Evolutionary conservation across 2,113 vertebrate species (phyloP).

Genomic region (Cephalophus harveyi): DNA sequence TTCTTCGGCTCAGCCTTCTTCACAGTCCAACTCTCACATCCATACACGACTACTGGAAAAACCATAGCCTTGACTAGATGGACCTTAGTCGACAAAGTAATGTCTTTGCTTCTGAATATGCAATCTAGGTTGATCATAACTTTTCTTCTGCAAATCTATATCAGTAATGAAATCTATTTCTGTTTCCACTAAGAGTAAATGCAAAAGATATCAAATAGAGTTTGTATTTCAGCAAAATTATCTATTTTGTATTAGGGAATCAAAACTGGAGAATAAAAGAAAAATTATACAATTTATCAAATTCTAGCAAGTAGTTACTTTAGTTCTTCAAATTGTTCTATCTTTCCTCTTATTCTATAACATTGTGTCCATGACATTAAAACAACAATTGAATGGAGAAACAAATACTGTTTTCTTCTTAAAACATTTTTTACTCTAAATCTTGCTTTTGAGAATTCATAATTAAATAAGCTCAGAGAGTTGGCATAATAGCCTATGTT

Average conservation of each 20-base stretch:
- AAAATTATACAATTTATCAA: not conserved
- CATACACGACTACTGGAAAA: too few species aligned
- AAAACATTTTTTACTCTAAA: slow-evolving; percentile 44
- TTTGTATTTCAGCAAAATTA: not conserved
- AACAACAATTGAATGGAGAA: not conserved
- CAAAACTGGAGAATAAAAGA: not conserved
- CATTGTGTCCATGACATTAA: not conserved
- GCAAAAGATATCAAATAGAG: not conserved
- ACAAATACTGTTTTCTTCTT: slow-evolving; percentile 54
- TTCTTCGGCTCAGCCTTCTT: too few species aligned
- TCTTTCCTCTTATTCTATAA: not conserved
- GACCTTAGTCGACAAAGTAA: too few species aligned
- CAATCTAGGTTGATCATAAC: too few species aligned
- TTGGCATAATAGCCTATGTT: slow-evolving; percentile 46
- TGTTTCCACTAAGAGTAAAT: not conserved
- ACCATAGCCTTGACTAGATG: too few species aligned
- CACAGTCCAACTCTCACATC: too few species aligned
- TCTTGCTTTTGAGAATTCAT: slow-evolving; percentile 54
- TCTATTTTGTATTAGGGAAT: not conserved
- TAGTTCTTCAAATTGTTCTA: not conserved
- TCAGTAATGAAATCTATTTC: not conserved
- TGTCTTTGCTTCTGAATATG: too few species aligned
- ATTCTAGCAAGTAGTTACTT: not conserved
- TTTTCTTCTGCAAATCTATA: not conserved
- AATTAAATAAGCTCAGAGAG: slow-evolving; percentile 30